Base-by-base conservation (phyloP, 2,888 invertebrate genomes). In the Thumatha senex region DNA sequence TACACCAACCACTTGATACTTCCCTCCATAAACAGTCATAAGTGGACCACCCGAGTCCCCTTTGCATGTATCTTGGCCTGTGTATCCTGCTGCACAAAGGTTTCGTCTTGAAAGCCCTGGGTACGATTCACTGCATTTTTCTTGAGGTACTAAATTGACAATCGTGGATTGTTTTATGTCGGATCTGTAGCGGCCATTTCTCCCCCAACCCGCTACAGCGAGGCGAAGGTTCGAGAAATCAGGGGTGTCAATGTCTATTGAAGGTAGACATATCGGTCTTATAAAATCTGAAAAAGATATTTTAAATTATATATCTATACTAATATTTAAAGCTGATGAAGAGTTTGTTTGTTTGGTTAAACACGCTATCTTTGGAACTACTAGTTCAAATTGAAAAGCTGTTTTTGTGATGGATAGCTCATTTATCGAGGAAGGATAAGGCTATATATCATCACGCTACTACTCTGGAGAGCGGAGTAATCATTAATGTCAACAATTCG, bases 41-140 rank as follows among this genome's bases (percentile, higher is more conserved):
- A 90, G 65, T 1, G 90, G 90, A 7, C 89, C 89, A 14, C 90
- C 90, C 1, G 90, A 91, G 61, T 90, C 90, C 1, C 90, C 91
- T 68, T 87, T 88, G 58, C 91, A 90, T 5, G 90, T 87, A 51
- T 90, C 91, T 57, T 89, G 78, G 0, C 89, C 89, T 0, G 73
- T 81, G 31, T 82, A 78, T 0, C 88, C 89, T 7, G 82, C 85
- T 4, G 90, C 90, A 62, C 89, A 90, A n/a, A 90, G 52, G 58
- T 89, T 89, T 1, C 76, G 60, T 0, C 68, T 70, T 1, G 82
- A 76, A 33, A 91, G 65, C 31, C 64, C 63, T 0, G 84, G 77
- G 48, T 91, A 91, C 48, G 68, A 79, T 33, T 63, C 64, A 42
- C 48, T 67, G 57, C 90, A 91, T 51, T 81, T 69, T 1, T 70